These are phyloP conservation scores for Drosophila anomalipes DNA, from an alignment of 2,888 invertebrate genomes.

Conservation along the genomic window DNA sequence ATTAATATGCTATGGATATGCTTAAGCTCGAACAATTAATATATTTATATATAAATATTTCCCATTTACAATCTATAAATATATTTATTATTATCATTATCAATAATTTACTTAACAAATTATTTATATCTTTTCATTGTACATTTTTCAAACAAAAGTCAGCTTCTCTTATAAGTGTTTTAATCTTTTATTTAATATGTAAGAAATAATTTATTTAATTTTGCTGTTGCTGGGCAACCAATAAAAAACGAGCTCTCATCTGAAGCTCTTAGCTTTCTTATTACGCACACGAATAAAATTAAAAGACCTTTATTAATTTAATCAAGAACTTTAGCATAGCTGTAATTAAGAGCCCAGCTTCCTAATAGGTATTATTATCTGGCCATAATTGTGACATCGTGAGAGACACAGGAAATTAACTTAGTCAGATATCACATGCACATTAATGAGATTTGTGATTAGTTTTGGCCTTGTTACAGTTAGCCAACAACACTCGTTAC, in stretches of 20 bases:
- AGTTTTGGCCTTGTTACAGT: conserved; percentile 14
- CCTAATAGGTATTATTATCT: conserved; percentile 8
- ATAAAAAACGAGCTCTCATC: neutral
- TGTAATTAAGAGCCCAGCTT: neutral
- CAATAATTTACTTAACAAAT: neutral
- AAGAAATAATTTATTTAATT: neutral
- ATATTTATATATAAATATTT: accelerated
- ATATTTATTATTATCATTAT: neutral
- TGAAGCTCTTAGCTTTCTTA: neutral
- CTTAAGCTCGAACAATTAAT: too few relatives aligned
- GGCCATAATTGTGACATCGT: conserved; percentile 6
- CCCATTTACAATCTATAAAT: neutral
- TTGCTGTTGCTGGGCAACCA: neutral
- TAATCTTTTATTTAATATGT: neutral
- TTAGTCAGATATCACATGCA: conserved; percentile 18
- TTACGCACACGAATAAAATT: neutral
- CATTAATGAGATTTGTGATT: conserved; percentile 45
- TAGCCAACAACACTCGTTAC: conserved; percentile 14
- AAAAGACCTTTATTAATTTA: neutral
- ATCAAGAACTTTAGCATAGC: conserved; percentile 7
- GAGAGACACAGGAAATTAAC: conserved; percentile 1
- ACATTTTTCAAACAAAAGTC: neutral
- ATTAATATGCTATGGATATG: neutral
- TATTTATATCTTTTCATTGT: neutral
- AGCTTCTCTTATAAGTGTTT: neutral